Base-by-base conservation (phyloP, 2,797 vertebrate genomes). In the Antennarius maculatus region DNA sequence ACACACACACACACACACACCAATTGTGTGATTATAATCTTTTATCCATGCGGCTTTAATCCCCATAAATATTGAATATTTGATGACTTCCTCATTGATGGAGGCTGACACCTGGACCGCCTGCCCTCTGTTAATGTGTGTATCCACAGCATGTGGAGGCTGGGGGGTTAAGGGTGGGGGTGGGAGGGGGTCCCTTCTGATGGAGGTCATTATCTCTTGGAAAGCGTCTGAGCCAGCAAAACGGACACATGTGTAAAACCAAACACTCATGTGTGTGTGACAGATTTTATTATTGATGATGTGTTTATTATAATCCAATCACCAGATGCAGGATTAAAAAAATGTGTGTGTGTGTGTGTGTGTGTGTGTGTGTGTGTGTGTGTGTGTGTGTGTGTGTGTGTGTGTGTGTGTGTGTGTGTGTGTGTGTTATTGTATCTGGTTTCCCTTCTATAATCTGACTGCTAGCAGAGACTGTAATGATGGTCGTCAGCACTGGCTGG, bases 401-500 rank as follows among this genome's bases (percentile, higher is more conserved):
- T 61, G 29, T 56, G 49, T 29, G 0, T 65, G 23, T 69, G 37
- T 68, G 29, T 39, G 23, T 52, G 55, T 47, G 72, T 66, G 31
- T 11, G 16, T 61, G 28, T 42, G 49, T 43, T 50, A 17, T 1
- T 87, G 81, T 77, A 71, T 81, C 54, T 71, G 69, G 73, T 80
- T 85, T 82, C 68, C 60, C 69, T 84, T 83, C 84, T 84, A 85
- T 81, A 91, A 74, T 88, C 81, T 84, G 79, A 91, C 85, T 84
- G 87, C 84, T 88, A 90, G 88, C 88, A 86, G 81, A 84, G 87
- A 89, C 86, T 31, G 67, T 91, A 90, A 90, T 89, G 76, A 92
- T 91, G 90, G 88, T 91, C 90, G 91, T 93, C 92, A 91, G 92
- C 91, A 87, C 87, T 85, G 84, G 88, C 75, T 89, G 87, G 93